Conservation (phyloP, 2,888 invertebrate genomes). For the Acronicta leporina region DNA sequence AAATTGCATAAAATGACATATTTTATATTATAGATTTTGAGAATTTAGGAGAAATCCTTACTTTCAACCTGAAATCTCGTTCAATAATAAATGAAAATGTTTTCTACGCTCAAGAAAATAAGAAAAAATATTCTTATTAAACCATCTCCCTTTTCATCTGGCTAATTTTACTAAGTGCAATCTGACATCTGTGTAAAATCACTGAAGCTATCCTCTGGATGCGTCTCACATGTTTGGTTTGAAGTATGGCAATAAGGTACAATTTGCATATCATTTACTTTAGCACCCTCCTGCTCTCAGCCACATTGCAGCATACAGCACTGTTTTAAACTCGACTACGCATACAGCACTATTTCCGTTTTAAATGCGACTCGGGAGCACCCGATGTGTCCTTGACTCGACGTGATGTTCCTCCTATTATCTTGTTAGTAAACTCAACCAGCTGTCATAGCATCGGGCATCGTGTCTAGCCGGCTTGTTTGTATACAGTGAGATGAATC, state of each 20-base stretch:
- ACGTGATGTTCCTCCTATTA: constrained; percentile 21
- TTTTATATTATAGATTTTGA: too few relatives aligned
- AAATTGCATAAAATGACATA: too few relatives aligned
- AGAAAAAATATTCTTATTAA: not conserved
- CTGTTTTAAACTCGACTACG: too few relatives aligned
- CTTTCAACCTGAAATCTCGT: too few relatives aligned
- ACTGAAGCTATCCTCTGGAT: constrained; percentile 7
- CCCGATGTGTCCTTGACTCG: constrained; percentile 28
- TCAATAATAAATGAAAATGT: too few relatives aligned
- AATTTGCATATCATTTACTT: constrained; percentile 22
- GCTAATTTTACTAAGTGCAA: not conserved
- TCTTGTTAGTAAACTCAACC: constrained; percentile 45
- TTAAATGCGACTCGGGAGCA: constrained; percentile 6
- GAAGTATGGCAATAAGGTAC: constrained; percentile 17
- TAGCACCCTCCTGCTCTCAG: constrained; percentile 5
- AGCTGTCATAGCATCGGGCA: constrained; percentile 48
- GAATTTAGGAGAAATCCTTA: too few relatives aligned
- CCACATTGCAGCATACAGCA: constrained; percentile 7
- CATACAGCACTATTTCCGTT: constrained; percentile 32
- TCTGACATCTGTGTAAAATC: constrained; percentile 8
- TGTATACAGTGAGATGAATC: constrained; percentile 24
- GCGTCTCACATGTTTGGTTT: constrained; percentile 15
- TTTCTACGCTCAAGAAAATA: too few relatives aligned
- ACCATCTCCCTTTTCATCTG: not conserved
- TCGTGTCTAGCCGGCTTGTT: constrained; percentile 31